Evolutionary conservation across 2,888 invertebrate species (phyloP), one percentile per base, ranked within the genome.

Genomic region (Cerastis leucographa): DNA sequence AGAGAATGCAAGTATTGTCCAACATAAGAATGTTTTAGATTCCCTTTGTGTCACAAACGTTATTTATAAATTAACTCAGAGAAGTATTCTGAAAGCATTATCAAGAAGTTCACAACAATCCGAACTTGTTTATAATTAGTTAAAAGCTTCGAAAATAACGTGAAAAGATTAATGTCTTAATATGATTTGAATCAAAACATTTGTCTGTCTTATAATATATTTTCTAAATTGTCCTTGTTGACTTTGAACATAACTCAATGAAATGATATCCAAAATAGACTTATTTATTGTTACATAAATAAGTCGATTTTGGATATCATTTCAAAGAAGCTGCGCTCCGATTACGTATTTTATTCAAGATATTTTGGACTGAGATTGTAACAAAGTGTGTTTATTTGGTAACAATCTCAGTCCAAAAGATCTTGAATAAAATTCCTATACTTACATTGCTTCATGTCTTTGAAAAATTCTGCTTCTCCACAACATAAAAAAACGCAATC

Each of bases 101-200:
- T 70, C 66, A 61, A 76, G 49, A 71, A 81, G 66, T 84, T 86
- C 56, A 77, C 65, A 87, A 77, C 74, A 83, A 68, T 64, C n/a
- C 49, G 3, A 76, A 75, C 56, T 82, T 75, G 80, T 83, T 74
- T 83, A 85, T 76, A 85, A 85, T 87, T 74, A 64, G 76, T 81
- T 87, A 59, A 78, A 87, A 85, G 81, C 78, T 78, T 80, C 29
- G 68, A n/a, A 74, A 80, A 78, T 71, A 72, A 75, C 22, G 51
- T 51, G 40, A 44, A 74, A 72, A 73, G 61, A 78, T 85, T 77
- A 59, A 87, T 76, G 49, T 62, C 67, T 65, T 35, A 59, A 80
- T 67, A 17, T 75, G 71, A 81, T 75, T 51, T 46, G 44, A 75
- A 78, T 64, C 72, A 71, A 67, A 81, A 87, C 74, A 73, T 65